Base-by-base conservation (phyloP, 2,797 vertebrate genomes). In the Platalea minor region DNA sequence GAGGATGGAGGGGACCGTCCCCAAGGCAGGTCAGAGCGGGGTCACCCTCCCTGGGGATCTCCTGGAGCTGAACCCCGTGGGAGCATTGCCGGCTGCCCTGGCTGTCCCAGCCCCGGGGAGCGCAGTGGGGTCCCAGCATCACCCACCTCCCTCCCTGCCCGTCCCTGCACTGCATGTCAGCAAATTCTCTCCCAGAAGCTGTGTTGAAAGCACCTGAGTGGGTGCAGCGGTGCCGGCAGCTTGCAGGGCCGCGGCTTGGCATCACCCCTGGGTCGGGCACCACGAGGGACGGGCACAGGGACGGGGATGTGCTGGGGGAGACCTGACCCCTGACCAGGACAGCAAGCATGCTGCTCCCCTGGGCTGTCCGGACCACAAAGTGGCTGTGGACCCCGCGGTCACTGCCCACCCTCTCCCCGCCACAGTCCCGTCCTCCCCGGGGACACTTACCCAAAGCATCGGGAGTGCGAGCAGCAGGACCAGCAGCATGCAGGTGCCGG, bases 381-480 rank as follows among this genome's bases (percentile, higher is more conserved):
- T 12, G 25, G 45, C 23, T 26, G 59, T 24, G 4, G 10, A 21
- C 17, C 2, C 61, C 11, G 2, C 2, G 11, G 53, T 23, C 18
- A 0, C 31, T 18, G 60, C 41, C 72, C 84, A 1, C 64, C 67
- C 81, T 4, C 23, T 59, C 23, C 82, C 45, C 46, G 2, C 45
- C 29, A 0, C 1, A 2, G 8, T 31, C 51, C 82, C 17, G 0
- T 10, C 60, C 29, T 33, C 59, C 75, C 51, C 3, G 1, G n/a
- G 39, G 65, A 21, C 84, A 78, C 96, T 95, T 79, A 97, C 96
- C 95, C 13, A 10, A 3, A 84, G 67, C 24, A 10, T 3, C 2
- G 5, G 61, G 18, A 91, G 25, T 0, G 11, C 1, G 4, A 81
- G 61, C 51, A 91, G 88, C 89, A 91, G 89, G 26, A 84, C 37